Conservation (phyloP, 2,888 invertebrate genomes). For the Drosophila vallismaia region DNA sequence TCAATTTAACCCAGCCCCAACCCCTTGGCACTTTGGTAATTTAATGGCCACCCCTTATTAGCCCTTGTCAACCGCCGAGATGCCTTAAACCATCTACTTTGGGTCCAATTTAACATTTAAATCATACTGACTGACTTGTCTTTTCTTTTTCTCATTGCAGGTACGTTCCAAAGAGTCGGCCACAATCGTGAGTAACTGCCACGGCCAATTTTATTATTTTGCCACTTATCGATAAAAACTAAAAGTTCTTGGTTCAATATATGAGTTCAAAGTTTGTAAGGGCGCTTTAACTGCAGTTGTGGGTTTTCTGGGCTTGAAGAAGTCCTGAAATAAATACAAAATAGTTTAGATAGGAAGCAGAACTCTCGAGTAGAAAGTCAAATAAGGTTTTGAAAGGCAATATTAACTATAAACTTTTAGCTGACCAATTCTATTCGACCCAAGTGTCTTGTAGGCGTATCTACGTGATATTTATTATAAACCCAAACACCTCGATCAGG, state of each 20-base stretch:
- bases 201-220: slow-evolving; percentile 44
- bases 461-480: slow-evolving; percentile 36
- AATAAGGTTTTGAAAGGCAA: slow-evolving; percentile 38
- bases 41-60: slow-evolving; percentile 37
- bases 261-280: slow-evolving; percentile 42
- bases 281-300: slow-evolving; percentile 36
- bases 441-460: slow-evolving; percentile 21
- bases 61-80: neutral
- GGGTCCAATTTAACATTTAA: slow-evolving; percentile 24
- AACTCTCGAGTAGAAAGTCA: neutral
- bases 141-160: slow-evolving; percentile 55
- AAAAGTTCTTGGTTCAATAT: slow-evolving; percentile 49
- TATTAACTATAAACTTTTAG: slow-evolving; percentile 21
- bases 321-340: slow-evolving; percentile 30
- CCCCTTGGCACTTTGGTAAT: slow-evolving; percentile 7
- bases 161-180: slow-evolving; percentile 70
- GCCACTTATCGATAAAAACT: slow-evolving; percentile 57
- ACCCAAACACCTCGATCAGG: slow-evolving; percentile 11
- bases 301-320: slow-evolving; percentile 19
- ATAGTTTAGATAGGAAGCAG: slow-evolving; percentile 10
- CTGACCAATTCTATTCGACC: neutral
- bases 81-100: slow-evolving; percentile 10
- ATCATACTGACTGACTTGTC: slow-evolving; percentile 39
- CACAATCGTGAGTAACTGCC: slow-evolving; percentile 72
- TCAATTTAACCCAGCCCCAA: slow-evolving; percentile 25